phyloP scores from a whole-genome alignment of 2,113 vertebrate species.

The Rhizomys pruinosus region DNA sequence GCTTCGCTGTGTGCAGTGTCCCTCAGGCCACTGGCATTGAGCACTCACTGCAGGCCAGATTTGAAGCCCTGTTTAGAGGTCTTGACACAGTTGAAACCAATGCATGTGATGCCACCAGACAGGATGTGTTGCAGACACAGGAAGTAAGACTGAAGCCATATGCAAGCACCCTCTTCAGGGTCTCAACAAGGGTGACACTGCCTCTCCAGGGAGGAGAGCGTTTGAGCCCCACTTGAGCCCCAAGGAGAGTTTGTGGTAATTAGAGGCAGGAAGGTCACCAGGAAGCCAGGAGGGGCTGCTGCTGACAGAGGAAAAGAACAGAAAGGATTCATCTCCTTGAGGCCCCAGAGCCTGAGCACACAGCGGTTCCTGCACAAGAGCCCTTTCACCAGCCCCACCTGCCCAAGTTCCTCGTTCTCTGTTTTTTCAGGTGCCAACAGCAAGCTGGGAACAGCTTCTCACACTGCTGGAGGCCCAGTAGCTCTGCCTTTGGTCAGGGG shows the following conservation, averaged over 20 bases:
- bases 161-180: background rate
- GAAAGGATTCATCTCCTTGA: background rate
- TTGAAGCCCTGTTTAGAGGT: background rate
- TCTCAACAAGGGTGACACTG: background rate
- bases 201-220: background rate
- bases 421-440: background rate
- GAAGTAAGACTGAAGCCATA: background rate
- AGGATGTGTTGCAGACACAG: background rate
- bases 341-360: background rate
- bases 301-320: background rate
- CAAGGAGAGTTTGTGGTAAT: background rate
- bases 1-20: background rate
- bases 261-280: background rate
- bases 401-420: background rate
- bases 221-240: background rate
- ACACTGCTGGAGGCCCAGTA: background rate
- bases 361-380: background rate
- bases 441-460: background rate
- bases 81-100: background rate
- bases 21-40: background rate
- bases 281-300: background rate
- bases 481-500: background rate
- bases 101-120: background rate
- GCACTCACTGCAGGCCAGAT: background rate
- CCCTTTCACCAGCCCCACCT: background rate